Percentiles rank a stretch among this genome's conserved stretches.
These are phyloP conservation scores for Pygoscelis adeliae DNA, from an alignment of 2,113 vertebrate genomes.

Conservation along the genomic window DNA sequence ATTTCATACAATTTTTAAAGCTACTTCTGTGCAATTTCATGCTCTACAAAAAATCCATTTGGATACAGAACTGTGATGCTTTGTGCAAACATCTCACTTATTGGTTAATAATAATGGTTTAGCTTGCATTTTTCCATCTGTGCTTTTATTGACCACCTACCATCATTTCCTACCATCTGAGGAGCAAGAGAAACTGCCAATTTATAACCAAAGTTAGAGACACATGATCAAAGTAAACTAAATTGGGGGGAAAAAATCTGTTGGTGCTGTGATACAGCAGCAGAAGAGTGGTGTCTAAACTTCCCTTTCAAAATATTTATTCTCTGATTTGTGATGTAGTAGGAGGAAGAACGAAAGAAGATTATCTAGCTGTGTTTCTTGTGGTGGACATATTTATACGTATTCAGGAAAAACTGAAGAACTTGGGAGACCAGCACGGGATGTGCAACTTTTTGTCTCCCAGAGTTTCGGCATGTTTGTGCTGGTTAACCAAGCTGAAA, in stretches of 20 bases:
- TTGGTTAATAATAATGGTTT: neutral
- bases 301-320: neutral
- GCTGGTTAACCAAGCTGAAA: neutral
- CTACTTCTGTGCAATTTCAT: constrained; percentile 61
- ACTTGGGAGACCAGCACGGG: neutral
- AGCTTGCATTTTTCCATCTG: neutral
- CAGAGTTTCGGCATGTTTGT: neutral
- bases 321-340: neutral
- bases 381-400: fast-evolving
- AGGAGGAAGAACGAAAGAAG: neutral
- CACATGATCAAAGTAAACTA: neutral
- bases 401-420: neutral
- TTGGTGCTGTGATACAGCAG: neutral
- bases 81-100: constrained; percentile 27
- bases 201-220: neutral
- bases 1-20: constrained; percentile 62
- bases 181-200: neutral
- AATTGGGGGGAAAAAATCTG: fast-evolving
- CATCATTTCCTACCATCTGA: neutral
- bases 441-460: neutral
- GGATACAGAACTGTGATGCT: constrained; percentile 21
- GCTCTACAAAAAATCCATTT: constrained; percentile 65
- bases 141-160: neutral
- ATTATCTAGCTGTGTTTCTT: neutral
- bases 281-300: neutral